A percentile compares a stretch with the other conserved stretches of the same genome.
These are phyloP conservation scores for Argyresthia albistria DNA, from an alignment of 2,888 invertebrate species.

Conservation along the genomic window DNA sequence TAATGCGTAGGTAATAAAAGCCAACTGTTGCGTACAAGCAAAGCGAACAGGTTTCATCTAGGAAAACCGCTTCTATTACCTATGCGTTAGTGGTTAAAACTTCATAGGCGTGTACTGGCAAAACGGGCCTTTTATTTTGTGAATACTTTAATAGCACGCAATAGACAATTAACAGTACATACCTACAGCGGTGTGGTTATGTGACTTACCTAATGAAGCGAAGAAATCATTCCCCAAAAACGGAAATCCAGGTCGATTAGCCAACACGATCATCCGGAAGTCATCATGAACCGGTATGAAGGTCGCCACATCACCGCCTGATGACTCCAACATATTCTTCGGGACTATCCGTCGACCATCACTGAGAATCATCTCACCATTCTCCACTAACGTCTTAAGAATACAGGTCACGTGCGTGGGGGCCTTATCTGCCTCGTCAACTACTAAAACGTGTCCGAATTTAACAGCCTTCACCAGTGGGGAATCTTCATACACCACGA, in stretches of 20 bases:
- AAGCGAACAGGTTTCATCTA: too few relatives aligned
- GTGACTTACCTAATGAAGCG: constrained; percentile 78
- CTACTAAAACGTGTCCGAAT: constrained; percentile 89
- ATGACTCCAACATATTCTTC: constrained; percentile 47
- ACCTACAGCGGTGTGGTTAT: too few relatives aligned
- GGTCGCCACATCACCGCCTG: constrained; percentile 47
- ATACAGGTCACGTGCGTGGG: constrained; percentile 98
- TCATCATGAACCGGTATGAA: constrained; percentile 90
- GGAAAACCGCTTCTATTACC: too few relatives aligned
- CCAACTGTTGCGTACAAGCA: too few relatives aligned
- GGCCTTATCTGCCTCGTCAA: constrained; percentile 98
- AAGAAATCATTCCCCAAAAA: constrained; percentile 98
- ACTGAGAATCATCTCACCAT: constrained; percentile 94
- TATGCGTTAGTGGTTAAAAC: too few relatives aligned
- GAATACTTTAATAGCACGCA: too few relatives aligned
- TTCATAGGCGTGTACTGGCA: too few relatives aligned
- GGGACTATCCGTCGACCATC: constrained; percentile 93
- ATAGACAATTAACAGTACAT: too few relatives aligned
- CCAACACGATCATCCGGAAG: constrained; percentile 94
- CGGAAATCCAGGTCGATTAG: constrained; percentile 97
- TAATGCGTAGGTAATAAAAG: too few relatives aligned
- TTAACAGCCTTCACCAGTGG: constrained; percentile 94
- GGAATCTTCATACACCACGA: constrained; percentile 94
- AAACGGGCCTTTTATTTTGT: too few relatives aligned
- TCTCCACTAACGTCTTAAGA: constrained; percentile 94